Conservation (phyloP, 2,113 vertebrate genomes). For the Campylomormyrus numenius region DNA sequence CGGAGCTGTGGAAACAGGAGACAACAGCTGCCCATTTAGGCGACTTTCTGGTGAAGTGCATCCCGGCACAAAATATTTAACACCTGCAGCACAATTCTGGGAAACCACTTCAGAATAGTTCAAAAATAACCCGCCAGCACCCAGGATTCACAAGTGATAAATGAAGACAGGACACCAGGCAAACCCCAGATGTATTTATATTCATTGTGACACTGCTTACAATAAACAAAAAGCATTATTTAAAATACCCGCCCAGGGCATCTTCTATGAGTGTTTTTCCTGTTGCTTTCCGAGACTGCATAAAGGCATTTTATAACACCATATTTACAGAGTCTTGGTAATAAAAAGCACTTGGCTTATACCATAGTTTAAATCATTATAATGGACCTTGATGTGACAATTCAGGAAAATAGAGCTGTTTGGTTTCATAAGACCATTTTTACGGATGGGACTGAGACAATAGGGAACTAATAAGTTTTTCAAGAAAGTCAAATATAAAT, state of each 20-base stretch:
- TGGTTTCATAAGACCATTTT: conserved; percentile 48
- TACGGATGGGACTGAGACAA: conserved; percentile 34
- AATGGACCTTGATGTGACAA: conserved; percentile 54
- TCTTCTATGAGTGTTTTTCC: not conserved
- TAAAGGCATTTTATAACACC: conserved; percentile 52
- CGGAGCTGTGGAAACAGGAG: not conserved
- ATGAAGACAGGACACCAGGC: not conserved
- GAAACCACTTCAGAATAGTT: conserved; percentile 16
- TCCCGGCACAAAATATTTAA: not conserved
- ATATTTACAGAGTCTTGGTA: conserved; percentile 40
- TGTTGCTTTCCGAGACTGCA: conserved; percentile 35
- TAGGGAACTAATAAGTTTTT: conserved; percentile 42
- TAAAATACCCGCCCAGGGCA: not conserved
- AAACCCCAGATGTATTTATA: not conserved
- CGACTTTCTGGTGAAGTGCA: not conserved
- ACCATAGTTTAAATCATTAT: conserved; percentile 53
- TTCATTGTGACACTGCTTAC: not conserved
- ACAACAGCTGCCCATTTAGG: not conserved
- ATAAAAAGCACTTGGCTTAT: conserved; percentile 52
- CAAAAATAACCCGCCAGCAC: conserved; percentile 1
- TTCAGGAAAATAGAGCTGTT: conserved; percentile 54
- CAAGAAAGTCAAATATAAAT: conserved; percentile 37
- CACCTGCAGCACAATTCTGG: conserved; percentile 12
- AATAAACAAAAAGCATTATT: conserved; percentile 13
- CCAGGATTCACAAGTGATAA: not conserved